Evolutionary conservation across 2,888 invertebrate species (phyloP), one percentile per base, ranked within the genome.

Genomic region (Tuberolachnus salignus): DNA sequence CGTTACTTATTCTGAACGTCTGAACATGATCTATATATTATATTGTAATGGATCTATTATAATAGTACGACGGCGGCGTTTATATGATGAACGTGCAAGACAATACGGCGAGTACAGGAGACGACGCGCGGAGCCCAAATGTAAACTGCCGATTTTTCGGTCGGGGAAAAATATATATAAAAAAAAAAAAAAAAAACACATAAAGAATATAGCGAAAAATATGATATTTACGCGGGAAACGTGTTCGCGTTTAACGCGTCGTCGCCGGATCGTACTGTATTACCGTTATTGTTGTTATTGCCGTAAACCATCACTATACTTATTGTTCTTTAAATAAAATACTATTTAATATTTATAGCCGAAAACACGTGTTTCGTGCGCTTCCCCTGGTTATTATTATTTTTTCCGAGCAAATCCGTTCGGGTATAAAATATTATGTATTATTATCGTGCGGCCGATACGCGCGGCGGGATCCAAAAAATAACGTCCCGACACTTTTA

Each of bases 271-370:
- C n/a, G n/a, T n/a, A n/a, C n/a, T n/a, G n/a, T 34, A 34, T 34
- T 6, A 34, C 34, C n/a, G 6, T 34, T 34, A 34, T 34, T 34
- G 6, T 34, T 34, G 6, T 34, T 13, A 67, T 34, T 51, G 26
- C 34, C 67, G 51, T 67, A 67, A 51, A 67, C 26, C 51, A 46
- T n/a, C n/a, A 23, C 49, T 34, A 34, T n/a, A 13, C 26, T 16
- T 66, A 46, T 67, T 34, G 26, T 34, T 34, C 26, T 67, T 67
- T n/a, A 51, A 67, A 51, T 51, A 51, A 67, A 67, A 4, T 67
- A 34, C 51, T 51, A 51, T 51, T 26, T 67, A 13, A 67, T n/a
- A n/a, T n/a, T n/a, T n/a, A 26, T 26, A 49, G 19, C 19, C 3
- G n/a, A n/a, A n/a, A n/a, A 6, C 8, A 19, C 19, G 19, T 13